Base-by-base conservation (phyloP, 2,888 invertebrate genomes). In the Napeogenes inachia region DNA sequence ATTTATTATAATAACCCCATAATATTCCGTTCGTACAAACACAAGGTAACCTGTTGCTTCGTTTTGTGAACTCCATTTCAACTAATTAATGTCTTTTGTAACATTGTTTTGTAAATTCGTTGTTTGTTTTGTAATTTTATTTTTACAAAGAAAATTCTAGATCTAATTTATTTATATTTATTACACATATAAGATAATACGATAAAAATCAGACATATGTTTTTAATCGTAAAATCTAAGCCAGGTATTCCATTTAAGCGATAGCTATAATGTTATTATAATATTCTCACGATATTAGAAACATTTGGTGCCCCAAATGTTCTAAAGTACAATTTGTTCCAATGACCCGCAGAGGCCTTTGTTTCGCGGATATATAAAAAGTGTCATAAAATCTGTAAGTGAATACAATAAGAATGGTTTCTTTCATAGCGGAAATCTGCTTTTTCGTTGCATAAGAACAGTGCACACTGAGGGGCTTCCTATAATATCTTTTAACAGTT, bases 21-120 rank as follows among this genome's bases (percentile, higher is more conserved):
- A 50, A 65, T 61, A 58, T 64, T 53, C 59, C 60, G 57, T 58
- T 53, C 59, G 56, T 57, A 65, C 54, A 57, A 53, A 62, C 65
- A 61, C 54, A 42, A 53, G 57, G 38, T 50, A 6, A 69, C 69
- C 67, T 70, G 70, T 70, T 70, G 69, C 68, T 57, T 53, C 42
- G 58, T 66, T 59, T 60, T 46, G 54, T 56, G 53, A 63, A 59
- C 64, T 61, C 56, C 54, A 62, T 64, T 59, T 59, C 46, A 57
- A 56, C 61, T 70, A 70, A 70, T 70, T 69, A 62, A 66, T 63
- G 45, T 56, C 59, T 63, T 68, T 71, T 68, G 68, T 61, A 62
- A 63, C 56, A 63, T 62, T 62, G 62, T 63, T 62, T 66, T 59
- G 54, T 61, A 58, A 30, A 45, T 50, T 59, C 57, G n/a, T 45